A percentile compares a stretch with the other conserved stretches of the same genome.
phyloP scores from a whole-genome alignment of 2,888 invertebrate species.

The Hypselothyrea guttata region DNA sequence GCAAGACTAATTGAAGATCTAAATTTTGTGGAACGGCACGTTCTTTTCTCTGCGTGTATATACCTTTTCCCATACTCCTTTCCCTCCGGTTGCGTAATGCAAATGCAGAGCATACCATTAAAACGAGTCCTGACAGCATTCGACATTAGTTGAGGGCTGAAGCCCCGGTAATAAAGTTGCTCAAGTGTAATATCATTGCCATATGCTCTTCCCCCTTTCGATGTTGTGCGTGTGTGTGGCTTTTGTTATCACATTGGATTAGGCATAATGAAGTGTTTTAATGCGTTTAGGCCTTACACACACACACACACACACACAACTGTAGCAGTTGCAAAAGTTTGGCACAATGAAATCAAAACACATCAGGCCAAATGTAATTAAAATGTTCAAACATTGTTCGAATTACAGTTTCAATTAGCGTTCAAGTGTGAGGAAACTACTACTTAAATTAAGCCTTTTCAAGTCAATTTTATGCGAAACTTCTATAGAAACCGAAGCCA shows the following conservation, averaged over 20 bases:
- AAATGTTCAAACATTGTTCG: slow-evolving; percentile 35
- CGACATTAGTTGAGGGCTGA: slow-evolving; percentile 17
- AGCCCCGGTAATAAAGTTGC: slow-evolving; percentile 68
- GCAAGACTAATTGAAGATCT: too few relatives aligned
- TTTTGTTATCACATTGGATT: slow-evolving; percentile 78
- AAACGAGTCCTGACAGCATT: slow-evolving; percentile 59
- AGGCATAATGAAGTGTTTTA: slow-evolving; percentile 77
- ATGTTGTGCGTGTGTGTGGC: slow-evolving; percentile 58
- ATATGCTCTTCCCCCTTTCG: slow-evolving; percentile 51
- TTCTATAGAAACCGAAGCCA: too few relatives aligned
- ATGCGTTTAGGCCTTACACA: slow-evolving; percentile 69
- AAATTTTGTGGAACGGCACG: too few relatives aligned
- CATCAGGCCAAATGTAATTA: slow-evolving; percentile 57
- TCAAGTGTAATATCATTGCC: slow-evolving; percentile 70
- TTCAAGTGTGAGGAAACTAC: not conserved
- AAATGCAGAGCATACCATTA: slow-evolving; percentile 66
- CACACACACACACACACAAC: slow-evolving; percentile 16
- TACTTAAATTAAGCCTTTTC: not conserved
- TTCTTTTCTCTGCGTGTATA: too few relatives aligned
- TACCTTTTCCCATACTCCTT: not conserved
- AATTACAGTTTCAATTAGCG: slow-evolving; percentile 7
- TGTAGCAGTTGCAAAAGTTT: slow-evolving; percentile 32
- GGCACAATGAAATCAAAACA: slow-evolving; percentile 39
- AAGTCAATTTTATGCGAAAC: too few relatives aligned
- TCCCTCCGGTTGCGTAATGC: slow-evolving; percentile 48